phyloP scores from a whole-genome alignment of 2,113 vertebrate genomes.

The Sialia sialis region DNA sequence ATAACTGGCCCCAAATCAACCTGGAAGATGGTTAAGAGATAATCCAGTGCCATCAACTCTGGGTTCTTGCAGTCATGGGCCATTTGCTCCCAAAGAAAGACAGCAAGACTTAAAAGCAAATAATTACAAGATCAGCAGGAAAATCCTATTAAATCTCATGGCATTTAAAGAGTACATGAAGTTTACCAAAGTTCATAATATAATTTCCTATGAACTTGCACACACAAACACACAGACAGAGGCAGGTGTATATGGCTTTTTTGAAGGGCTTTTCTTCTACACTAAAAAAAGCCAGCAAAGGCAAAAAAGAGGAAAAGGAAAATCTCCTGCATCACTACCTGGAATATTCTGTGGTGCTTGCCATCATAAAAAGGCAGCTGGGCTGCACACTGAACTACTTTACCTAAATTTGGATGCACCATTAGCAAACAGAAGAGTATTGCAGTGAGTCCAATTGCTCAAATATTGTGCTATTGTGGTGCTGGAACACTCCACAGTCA shows the following conservation, averaged over 20 bases:
- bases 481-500: background rate
- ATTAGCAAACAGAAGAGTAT: background rate
- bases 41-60: background rate
- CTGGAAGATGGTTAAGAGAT: background rate
- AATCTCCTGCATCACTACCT: background rate
- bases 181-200: background rate
- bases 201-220: background rate
- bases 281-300: background rate
- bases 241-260: background rate
- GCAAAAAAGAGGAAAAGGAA: background rate
- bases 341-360: background rate
- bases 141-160: background rate
- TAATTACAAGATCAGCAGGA: background rate
- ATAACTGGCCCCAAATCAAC: background rate
- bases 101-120: conserved; percentile 17
- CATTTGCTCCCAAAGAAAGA: background rate
- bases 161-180: background rate
- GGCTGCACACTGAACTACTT: background rate
- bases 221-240: background rate
- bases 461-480: background rate
- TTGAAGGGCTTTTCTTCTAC: background rate
- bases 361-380: background rate
- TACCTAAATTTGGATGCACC: background rate
- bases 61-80: background rate
- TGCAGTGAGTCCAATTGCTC: background rate